Evolutionary conservation across 2,888 invertebrate species (phyloP).

Genomic region (Drosophila robusta): DNA sequence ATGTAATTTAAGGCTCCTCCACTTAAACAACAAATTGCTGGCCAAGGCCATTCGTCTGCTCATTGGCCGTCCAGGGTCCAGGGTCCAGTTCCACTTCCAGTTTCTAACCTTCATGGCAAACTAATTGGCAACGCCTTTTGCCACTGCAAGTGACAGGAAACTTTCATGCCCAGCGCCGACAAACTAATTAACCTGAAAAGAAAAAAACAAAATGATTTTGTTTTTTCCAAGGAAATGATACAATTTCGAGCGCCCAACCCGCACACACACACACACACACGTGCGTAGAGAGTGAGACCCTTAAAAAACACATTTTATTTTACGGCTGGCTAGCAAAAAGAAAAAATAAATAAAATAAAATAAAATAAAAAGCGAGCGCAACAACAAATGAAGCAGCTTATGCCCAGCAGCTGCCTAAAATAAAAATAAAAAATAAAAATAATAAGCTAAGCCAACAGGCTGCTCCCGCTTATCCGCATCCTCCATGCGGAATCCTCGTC

Average conservation of each 20-base stretch:
- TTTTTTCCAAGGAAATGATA: slow-evolving; percentile 76
- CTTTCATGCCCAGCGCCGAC: slow-evolving; percentile 65
- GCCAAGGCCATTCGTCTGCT: slow-evolving; percentile 46
- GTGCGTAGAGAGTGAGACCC: slow-evolving; percentile 25
- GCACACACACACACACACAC: slow-evolving; percentile 19
- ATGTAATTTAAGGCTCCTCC: slow-evolving; percentile 25
- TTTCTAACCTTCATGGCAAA: slow-evolving; percentile 40
- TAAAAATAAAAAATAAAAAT: slow-evolving; percentile 13
- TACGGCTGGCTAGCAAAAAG: slow-evolving; percentile 45
- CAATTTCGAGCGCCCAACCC: slow-evolving; percentile 64
- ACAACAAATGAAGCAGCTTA: slow-evolving; percentile 45
- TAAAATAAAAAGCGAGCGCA: slow-evolving; percentile 9
- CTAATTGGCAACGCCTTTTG: slow-evolving; percentile 77
- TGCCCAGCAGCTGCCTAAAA: slow-evolving; percentile 44
- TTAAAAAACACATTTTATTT: slow-evolving; percentile 67
- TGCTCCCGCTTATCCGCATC: slow-evolving; percentile 54
- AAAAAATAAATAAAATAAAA: slow-evolving; percentile 13
- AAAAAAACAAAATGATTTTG: slow-evolving; percentile 33
- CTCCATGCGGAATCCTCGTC: slow-evolving; percentile 56
- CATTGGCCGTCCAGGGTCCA: slow-evolving; percentile 2
- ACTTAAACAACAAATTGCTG: slow-evolving; percentile 15
- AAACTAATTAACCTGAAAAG: slow-evolving; percentile 77
- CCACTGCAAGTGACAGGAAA: slow-evolving; percentile 77
- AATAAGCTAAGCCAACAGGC: slow-evolving; percentile 39
- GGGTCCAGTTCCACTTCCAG: slow-evolving; percentile 10